phyloP scores from a whole-genome alignment of 2,888 invertebrate species.

The Oasisia sp. region DNA sequence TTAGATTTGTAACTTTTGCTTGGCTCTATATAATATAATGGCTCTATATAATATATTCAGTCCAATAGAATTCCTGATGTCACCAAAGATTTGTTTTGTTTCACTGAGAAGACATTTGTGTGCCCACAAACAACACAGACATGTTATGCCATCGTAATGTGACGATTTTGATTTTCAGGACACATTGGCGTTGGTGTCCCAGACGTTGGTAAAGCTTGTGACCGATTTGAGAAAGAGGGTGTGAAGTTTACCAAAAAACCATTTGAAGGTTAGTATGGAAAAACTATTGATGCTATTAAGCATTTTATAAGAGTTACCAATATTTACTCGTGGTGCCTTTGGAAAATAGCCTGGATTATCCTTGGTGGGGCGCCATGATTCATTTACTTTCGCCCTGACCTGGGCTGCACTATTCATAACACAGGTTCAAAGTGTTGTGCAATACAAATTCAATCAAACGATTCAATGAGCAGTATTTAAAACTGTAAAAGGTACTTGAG shows the following conservation, averaged over 20 bases:
- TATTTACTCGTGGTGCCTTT: neutral
- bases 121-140: neutral
- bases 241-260: constrained; percentile 91
- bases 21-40: too few species aligned
- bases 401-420: too few species aligned
- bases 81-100: neutral
- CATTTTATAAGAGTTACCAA: neutral
- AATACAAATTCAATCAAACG: too few species aligned
- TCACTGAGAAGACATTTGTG: neutral
- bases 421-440: too few species aligned
- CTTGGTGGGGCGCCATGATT: too few species aligned
- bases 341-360: too few species aligned
- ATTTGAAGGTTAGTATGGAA: constrained; percentile 72
- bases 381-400: too few species aligned
- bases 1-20: neutral
- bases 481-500: too few species aligned
- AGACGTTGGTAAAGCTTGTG: constrained; percentile 87
- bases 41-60: too few species aligned
- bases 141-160: neutral
- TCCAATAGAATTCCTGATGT: too few species aligned
- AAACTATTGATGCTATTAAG: too few species aligned
- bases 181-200: constrained; percentile 94
- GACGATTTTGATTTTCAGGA: constrained; percentile 68
- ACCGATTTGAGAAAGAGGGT: constrained; percentile 84
- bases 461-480: too few species aligned